Evolutionary conservation across 2,888 invertebrate species (phyloP), one percentile per base, ranked within the genome.

Genomic region (Nemotelus nigrinus): DNA sequence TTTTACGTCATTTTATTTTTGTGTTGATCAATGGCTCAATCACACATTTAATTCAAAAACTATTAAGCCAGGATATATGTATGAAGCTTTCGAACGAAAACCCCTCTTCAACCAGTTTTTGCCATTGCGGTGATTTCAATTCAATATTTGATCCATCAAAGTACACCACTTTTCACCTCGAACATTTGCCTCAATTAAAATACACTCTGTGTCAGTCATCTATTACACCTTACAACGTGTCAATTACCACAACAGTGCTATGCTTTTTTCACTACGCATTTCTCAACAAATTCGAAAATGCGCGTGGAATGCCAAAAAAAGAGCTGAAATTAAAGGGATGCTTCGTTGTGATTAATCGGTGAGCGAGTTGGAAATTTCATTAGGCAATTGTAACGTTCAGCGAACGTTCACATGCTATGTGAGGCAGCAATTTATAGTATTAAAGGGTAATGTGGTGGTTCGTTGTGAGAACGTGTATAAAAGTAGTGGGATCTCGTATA

Each of bases 341-440:
- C n/a, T 25, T 25, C 25, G 60, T 60, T 60, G 60, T 60, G 60
- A 60, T 60, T 60, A 60, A 60, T 60, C 60, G 60, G 41, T 43
- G 41, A 43, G 60, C 43, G 60, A 60, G 41, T 60, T 60, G 25
- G 41, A 60, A 60, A 60, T 60, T 60, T 60, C 60, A 41, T 3
- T 3, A 60, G 60, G 60, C 43, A 39, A 60, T 60, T 60, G 60
- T 39, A 60, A 2, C n/a, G 60, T 39, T 60, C 60, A 43, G 41
- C 60, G 7, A 3, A 5, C 60, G 39, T 39, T 60, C 60, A 39
- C 5, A 43, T 60, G 39, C 41, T 41, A 60, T 43, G 60, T 60
- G 60, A 60, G 25, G n/a, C 41, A 39, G 4, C 3, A 7, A 43
- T 39, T 60, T 2, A 1, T 25, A 25, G 25, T 25, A 25, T 25